Conservation (phyloP, 2,113 vertebrate genomes). For the Pluvialis apricaria region DNA sequence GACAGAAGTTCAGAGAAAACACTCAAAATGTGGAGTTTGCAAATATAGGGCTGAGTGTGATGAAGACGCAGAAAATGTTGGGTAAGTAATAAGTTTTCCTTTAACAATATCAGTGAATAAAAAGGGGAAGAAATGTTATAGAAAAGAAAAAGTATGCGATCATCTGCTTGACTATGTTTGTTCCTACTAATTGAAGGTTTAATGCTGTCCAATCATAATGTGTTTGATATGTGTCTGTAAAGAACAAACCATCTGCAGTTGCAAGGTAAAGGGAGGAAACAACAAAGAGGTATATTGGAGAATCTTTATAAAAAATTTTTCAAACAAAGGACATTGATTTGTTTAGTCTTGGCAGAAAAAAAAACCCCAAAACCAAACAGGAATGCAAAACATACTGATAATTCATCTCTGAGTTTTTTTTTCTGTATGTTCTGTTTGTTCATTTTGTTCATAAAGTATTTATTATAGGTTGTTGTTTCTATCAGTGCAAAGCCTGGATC, state of each 20-base stretch:
- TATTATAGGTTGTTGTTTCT: not conserved
- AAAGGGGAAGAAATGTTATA: not conserved
- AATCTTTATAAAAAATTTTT: not conserved
- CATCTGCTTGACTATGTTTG: not conserved
- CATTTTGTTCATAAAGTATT: not conserved
- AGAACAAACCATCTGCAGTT: not conserved
- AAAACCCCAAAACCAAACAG: not conserved
- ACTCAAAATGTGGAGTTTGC: conserved; percentile 91
- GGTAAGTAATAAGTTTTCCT: conserved; percentile 76
- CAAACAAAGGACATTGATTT: not conserved
- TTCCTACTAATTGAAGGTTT: not conserved
- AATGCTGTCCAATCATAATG: not conserved
- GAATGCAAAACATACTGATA: not conserved
- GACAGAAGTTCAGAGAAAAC: conserved; percentile 86
- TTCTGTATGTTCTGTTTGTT: not conserved
- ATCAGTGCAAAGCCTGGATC: not conserved
- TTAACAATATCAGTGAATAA: not conserved
- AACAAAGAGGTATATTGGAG: not conserved
- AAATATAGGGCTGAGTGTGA: conserved; percentile 96
- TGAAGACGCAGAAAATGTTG: conserved; percentile 93
- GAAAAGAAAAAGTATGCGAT: not conserved
- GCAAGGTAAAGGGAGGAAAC: not conserved
- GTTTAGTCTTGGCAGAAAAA: not conserved
- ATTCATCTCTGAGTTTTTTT: not conserved
- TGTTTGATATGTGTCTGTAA: not conserved